Conservation (phyloP, 2,113 vertebrate genomes). For the Elgaria multicarinata region DNA sequence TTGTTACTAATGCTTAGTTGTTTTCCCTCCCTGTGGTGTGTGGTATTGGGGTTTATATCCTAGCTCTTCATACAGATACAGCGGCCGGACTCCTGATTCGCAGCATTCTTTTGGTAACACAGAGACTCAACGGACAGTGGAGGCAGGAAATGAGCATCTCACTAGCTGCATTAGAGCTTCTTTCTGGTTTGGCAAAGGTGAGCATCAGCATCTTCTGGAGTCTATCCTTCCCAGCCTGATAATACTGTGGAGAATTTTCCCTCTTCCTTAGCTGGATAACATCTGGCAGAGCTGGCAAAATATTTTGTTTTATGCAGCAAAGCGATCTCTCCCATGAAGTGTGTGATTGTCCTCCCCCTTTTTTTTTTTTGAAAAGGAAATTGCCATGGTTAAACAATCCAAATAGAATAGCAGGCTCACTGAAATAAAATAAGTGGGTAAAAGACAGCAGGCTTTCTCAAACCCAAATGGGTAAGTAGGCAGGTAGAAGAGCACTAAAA, state of each 20-base stretch:
- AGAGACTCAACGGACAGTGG: slow-evolving; percentile 95
- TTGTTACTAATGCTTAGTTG: slow-evolving; percentile 86
- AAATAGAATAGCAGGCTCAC: not conserved
- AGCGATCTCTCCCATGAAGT: not conserved
- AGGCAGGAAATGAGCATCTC: slow-evolving; percentile 96
- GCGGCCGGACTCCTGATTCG: slow-evolving; percentile 94
- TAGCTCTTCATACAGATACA: slow-evolving; percentile 98
- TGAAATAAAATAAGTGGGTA: not conserved
- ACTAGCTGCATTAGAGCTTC: slow-evolving; percentile 92
- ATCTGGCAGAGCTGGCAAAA: not conserved
- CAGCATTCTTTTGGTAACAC: slow-evolving; percentile 95
- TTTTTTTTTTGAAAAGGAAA: not conserved
- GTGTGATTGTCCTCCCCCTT: not conserved
- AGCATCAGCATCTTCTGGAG: slow-evolving; percentile 37
- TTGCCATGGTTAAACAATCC: not conserved
- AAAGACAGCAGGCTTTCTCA: not conserved
- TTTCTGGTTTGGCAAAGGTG: slow-evolving; percentile 96
- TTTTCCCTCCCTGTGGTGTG: slow-evolving; percentile 89
- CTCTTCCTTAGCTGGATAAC: not conserved
- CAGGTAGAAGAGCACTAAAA: not conserved
- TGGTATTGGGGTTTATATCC: slow-evolving; percentile 91
- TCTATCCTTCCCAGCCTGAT: not conserved
- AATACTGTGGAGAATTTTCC: not conserved
- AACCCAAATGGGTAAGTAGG: not conserved
- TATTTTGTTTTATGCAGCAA: not conserved